Evolutionary conservation across 1,140 invertebrate genomes (phyloP), one percentile per base, ranked within the genome.

Genomic region (Ostrea edulis): DNA sequence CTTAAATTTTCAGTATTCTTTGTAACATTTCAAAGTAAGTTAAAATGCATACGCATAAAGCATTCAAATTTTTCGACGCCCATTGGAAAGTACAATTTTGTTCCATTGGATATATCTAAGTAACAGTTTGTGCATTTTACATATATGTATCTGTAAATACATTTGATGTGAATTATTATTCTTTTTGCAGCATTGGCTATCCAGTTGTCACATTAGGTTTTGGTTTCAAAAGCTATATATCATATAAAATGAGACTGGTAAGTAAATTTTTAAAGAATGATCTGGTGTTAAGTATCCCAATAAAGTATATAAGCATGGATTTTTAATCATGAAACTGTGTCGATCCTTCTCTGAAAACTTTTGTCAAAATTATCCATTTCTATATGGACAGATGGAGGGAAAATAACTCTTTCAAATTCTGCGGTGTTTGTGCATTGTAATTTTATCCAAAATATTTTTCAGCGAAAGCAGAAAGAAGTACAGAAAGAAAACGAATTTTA

Each of bases 401-500:
- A 44, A 44, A 44, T 2, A 44, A 2, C 35, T 44, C 35, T 44
- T 44, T 44, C 1, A 44, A 44, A 2, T 2, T 44, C 35, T 25
- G 71, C 25, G n/a, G 71, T 81, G 20, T 9, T 22, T 81, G 25
- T 25, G 7, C 14, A 65, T 7, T n/a, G n/a, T 17, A 20, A 65
- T 20, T 20, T 2, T 65, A 22, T 65, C 22, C 58, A 65, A 17
- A 65, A 20, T 89, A 88, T 92, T 89, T 94, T 94, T 89, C 96
- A 98, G 96, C 96, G 98, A 91, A 97, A 97, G 94, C 98, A 99
- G 96, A 97, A 97, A 94, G 97, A 98, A 94, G 98, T 99, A 90
- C 97, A 98, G 87, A 98, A 98, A 95, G 98, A 98, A 95, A 99
- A 99, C 96, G 97, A 98, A 95, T 98, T 98, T 96, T 99, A 98